Percentiles rank a stretch among this genome's conserved stretches.
These are phyloP conservation scores for Colletes gigas DNA, from an alignment of 1,140 invertebrate genomes.

Conservation along the genomic window DNA sequence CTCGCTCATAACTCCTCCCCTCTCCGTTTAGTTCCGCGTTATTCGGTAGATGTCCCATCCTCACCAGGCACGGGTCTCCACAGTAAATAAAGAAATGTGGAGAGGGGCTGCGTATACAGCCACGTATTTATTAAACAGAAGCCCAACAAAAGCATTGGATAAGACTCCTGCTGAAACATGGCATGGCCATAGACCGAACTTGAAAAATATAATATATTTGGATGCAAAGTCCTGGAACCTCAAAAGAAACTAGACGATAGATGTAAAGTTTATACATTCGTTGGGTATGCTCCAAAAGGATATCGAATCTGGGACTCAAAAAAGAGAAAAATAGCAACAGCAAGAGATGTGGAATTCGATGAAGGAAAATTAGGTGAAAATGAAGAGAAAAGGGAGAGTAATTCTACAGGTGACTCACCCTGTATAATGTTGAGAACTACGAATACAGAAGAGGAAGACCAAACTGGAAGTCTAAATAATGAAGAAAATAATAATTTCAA, in stretches of 20 bases:
- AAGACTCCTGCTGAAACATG: slow-evolving; percentile 65
- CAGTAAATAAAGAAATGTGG: slow-evolving; percentile 7
- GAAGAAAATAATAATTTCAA: neutral
- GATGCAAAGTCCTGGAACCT: slow-evolving; percentile 50
- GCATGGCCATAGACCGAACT: slow-evolving; percentile 62
- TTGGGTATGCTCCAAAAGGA: slow-evolving; percentile 62
- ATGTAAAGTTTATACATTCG: slow-evolving; percentile 48
- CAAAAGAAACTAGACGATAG: slow-evolving; percentile 54
- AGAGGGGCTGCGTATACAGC: neutral
- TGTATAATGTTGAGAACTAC: no score
- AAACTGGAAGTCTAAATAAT: no score
- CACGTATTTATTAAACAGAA: slow-evolving; percentile 58
- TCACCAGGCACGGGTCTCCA: no score
- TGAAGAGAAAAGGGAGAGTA: neutral
- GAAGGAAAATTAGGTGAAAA: neutral
- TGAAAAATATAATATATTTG: slow-evolving; percentile 67
- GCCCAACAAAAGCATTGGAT: slow-evolving; percentile 46
- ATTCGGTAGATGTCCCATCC: no score
- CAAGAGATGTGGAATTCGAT: slow-evolving; percentile 55
- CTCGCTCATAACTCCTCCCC: no score
- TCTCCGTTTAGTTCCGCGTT: no score
- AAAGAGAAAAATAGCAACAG: slow-evolving; percentile 56
- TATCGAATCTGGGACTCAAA: slow-evolving; percentile 64
- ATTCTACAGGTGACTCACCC: neutral
- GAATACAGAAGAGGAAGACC: no score